phyloP scores from a whole-genome alignment of 2,113 vertebrate species.

The Pardalotus punctatus region DNA sequence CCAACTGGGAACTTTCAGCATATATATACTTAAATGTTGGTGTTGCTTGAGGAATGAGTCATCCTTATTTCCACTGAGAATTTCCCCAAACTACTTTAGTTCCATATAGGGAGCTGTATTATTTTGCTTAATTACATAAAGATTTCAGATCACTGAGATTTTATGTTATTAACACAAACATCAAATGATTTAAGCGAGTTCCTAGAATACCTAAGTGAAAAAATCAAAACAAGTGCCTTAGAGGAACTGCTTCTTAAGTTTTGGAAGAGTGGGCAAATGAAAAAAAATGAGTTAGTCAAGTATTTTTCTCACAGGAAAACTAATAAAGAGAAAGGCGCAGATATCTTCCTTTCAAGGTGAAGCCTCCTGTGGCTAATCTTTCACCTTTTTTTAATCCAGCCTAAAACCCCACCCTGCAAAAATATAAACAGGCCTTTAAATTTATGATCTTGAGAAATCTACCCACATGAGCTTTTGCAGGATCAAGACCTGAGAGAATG shows the following conservation, averaged over 20 bases:
- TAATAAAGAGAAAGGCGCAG: background rate
- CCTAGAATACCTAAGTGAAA: conserved; percentile 30
- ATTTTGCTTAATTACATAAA: conserved; percentile 56
- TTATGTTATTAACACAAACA: conserved; percentile 27
- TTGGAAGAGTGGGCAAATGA: background rate
- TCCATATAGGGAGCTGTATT: conserved; percentile 38
- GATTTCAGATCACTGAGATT: conserved; percentile 31
- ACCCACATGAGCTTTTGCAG: conserved; percentile 19
- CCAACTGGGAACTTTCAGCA: background rate
- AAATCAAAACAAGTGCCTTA: conserved; percentile 38
- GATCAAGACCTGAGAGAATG: conserved; percentile 48
- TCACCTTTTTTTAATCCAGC: conserved; percentile 33
- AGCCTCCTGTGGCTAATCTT: conserved; percentile 10
- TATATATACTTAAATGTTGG: conserved; percentile 10
- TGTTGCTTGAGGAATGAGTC: conserved; percentile 39
- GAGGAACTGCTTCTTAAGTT: conserved; percentile 25
- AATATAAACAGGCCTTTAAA: conserved; percentile 9
- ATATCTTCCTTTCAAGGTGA: conserved; percentile 34
- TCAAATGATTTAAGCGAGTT: conserved; percentile 42
- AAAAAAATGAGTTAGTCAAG: background rate
- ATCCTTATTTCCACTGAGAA: conserved; percentile 51
- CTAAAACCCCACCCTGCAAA: background rate
- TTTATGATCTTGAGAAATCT: conserved; percentile 18
- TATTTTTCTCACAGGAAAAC: conserved; percentile 19
- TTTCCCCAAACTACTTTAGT: conserved; percentile 31